Percentiles rank a stretch among this genome's conserved stretches.
These are phyloP conservation scores for Peromyscus maniculatus DNA, from an alignment of 2,113 vertebrate species.

Conservation along the genomic window DNA sequence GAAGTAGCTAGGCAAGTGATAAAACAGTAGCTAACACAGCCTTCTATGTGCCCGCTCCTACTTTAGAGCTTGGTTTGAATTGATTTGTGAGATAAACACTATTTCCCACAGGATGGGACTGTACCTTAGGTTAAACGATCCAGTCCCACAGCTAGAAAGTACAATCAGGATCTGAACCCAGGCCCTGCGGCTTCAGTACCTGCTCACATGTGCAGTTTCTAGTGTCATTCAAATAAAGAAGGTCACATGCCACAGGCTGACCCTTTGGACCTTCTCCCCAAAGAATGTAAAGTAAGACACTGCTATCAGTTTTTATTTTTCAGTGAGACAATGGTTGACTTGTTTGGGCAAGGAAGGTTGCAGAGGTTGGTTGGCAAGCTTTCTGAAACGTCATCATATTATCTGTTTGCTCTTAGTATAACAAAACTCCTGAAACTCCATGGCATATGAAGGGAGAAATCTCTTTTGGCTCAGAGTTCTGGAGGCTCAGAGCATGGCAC, in stretches of 20 bases:
- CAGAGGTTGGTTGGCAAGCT: not conserved
- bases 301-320: not conserved
- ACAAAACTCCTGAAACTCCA: not conserved
- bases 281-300: conserved; percentile 19
- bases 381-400: not conserved
- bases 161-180: not conserved
- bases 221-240: not conserved
- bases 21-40: not conserved
- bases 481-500: not conserved
- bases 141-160: conserved; percentile 1
- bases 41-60: not conserved
- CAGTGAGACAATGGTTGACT: not conserved
- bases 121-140: not conserved
- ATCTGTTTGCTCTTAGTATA: not conserved
- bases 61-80: not conserved
- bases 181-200: not conserved
- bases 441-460: not conserved
- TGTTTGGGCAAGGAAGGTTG: not conserved
- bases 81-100: not conserved
- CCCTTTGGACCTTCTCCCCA: not conserved
- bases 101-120: not conserved
- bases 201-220: not conserved
- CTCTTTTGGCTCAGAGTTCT: conserved; percentile 13
- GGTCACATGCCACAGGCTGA: not conserved
- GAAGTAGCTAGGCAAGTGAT: not conserved